These are phyloP conservation scores for Brachyptera risi DNA, from an alignment of 2,888 invertebrate species.

Conservation along the genomic window DNA sequence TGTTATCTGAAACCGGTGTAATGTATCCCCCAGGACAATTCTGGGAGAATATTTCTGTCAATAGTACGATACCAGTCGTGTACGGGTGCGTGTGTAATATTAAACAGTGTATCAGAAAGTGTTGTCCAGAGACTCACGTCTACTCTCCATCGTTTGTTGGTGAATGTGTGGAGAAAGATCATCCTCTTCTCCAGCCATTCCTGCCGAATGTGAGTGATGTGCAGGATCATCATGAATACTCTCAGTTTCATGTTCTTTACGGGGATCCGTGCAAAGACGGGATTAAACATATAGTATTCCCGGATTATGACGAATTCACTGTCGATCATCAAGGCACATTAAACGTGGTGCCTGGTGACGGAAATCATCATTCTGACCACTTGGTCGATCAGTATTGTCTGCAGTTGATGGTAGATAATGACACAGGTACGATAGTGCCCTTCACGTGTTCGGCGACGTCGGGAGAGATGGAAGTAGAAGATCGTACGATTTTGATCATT, in stretches of 20 bases:
- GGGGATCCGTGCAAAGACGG: slow-evolving; percentile 33
- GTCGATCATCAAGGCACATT: slow-evolving; percentile 39
- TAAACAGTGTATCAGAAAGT: slow-evolving; percentile 44
- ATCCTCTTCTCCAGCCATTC: not conserved
- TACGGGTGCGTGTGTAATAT: slow-evolving; percentile 44
- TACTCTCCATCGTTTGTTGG: not conserved
- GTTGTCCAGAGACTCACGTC: slow-evolving; percentile 39
- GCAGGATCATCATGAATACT: not conserved
- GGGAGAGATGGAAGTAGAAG: slow-evolving; percentile 1
- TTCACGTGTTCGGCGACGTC: slow-evolving; percentile 18
- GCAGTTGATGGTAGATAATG: slow-evolving; percentile 2
- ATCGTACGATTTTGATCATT: too few relatives aligned
- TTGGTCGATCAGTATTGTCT: slow-evolving; percentile 26
- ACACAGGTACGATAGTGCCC: not conserved
- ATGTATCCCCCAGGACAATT: slow-evolving; percentile 16
- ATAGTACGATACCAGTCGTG: slow-evolving; percentile 1
- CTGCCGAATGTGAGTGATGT: not conserved
- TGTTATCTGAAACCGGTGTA: not conserved
- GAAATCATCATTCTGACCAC: too few relatives aligned
- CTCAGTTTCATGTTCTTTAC: not conserved
- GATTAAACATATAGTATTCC: slow-evolving; percentile 35
- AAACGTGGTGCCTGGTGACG: not conserved
- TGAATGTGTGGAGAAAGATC: not conserved
- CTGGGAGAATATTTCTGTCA: not conserved
- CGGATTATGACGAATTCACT: slow-evolving; percentile 37